Conservation (phyloP, 2,888 invertebrate genomes). For the Oligia latruncula region DNA sequence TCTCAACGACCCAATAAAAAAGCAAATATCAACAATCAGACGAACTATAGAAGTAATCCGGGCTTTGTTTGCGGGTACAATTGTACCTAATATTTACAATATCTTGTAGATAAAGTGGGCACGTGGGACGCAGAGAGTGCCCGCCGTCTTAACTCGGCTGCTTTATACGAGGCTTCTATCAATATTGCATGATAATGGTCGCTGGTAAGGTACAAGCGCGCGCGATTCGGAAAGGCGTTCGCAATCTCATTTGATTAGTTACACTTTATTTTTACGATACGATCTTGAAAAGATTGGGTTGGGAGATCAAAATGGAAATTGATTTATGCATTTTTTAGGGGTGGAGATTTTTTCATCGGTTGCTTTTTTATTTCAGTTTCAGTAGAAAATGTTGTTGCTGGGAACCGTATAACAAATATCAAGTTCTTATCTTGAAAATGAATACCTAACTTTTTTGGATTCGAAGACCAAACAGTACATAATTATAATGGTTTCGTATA, state of each 20-base stretch:
- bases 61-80: slow-evolving; percentile 74
- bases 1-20: slow-evolving; percentile 80
- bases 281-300: slow-evolving; percentile 43
- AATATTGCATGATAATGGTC: slow-evolving; percentile 79
- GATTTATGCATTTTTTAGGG: slow-evolving; percentile 51
- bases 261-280: slow-evolving; percentile 58
- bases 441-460: neutral
- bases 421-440: neutral
- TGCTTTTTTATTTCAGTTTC: slow-evolving; percentile 25
- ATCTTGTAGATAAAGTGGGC: slow-evolving; percentile 78
- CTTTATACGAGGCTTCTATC: slow-evolving; percentile 79
- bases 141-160: slow-evolving; percentile 75
- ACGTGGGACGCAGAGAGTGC: slow-evolving; percentile 76
- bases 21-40: slow-evolving; percentile 79
- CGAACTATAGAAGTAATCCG: slow-evolving; percentile 70
- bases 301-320: slow-evolving; percentile 48
- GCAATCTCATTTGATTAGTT: slow-evolving; percentile 49
- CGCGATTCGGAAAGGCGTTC: slow-evolving; percentile 54
- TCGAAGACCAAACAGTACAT: neutral
- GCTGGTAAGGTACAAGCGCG: slow-evolving; percentile 62
- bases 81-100: slow-evolving; percentile 81
- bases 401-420: neutral
- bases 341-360: slow-evolving; percentile 8
- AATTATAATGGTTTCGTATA: neutral
- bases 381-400: neutral